phyloP scores from a whole-genome alignment of 2,888 invertebrate species.

The Diaperis boleti region DNA sequence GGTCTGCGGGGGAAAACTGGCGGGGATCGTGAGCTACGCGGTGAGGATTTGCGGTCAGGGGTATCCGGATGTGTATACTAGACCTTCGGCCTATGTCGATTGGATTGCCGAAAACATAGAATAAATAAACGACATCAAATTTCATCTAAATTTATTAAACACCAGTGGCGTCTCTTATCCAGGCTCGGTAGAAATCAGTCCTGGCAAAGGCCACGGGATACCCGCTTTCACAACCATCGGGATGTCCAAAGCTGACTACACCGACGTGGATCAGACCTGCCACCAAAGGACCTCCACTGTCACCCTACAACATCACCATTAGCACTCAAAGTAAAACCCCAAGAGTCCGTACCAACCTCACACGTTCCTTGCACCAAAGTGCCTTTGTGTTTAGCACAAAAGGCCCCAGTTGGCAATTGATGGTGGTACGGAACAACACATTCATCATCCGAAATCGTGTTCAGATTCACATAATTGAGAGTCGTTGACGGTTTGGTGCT shows the following conservation, averaged over 20 bases:
- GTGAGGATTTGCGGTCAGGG: background rate
- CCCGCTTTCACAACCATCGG: slow-evolving; percentile 14
- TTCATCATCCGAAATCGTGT: background rate
- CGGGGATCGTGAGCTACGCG: background rate
- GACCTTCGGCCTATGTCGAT: too few species aligned
- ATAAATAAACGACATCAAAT: background rate
- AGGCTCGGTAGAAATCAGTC: background rate
- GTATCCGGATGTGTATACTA: background rate
- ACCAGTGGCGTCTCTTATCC: background rate
- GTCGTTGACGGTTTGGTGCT: background rate
- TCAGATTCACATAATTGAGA: background rate
- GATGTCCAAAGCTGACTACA: slow-evolving; percentile 19
- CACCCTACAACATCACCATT: slow-evolving; percentile 14
- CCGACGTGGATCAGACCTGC: slow-evolving; percentile 7
- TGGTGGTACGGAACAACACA: background rate
- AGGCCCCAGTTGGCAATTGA: background rate
- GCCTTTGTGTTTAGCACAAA: background rate
- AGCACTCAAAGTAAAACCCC: too few species aligned
- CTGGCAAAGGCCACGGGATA: background rate
- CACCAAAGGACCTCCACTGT: slow-evolving; percentile 29
- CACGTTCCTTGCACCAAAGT: background rate
- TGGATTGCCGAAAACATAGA: background rate
- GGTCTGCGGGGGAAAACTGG: background rate
- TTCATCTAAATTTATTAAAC: background rate
- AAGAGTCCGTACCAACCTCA: background rate